Percentiles rank a stretch among this genome's conserved stretches.
Conservation (phyloP, 1,140 invertebrate genomes). For the Formica selysi region DNA sequence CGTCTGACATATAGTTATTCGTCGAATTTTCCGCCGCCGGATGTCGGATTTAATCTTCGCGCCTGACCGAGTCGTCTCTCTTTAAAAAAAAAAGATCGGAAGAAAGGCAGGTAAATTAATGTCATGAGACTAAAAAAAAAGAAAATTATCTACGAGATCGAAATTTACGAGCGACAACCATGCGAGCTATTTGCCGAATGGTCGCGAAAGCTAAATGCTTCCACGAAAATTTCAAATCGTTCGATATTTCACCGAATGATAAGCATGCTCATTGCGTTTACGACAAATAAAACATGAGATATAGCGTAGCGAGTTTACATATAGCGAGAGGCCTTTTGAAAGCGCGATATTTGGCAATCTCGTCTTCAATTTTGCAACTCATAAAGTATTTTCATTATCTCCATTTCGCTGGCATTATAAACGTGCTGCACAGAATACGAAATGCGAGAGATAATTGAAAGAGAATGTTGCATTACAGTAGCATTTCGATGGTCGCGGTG, state of each 20-base stretch:
- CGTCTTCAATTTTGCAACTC: constrained; percentile 9
- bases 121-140: neutral
- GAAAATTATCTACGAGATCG: neutral
- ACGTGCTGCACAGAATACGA: neutral
- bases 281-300: constrained; percentile 24
- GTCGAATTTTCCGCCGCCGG: neutral
- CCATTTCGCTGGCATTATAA: constrained; percentile 19
- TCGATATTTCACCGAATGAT: constrained; percentile 23
- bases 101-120: neutral
- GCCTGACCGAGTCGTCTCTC: neutral
- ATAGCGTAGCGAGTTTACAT: constrained; percentile 7
- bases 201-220: constrained; percentile 61
- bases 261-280: neutral
- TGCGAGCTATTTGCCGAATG: constrained; percentile 24
- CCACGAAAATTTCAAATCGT: constrained; percentile 54
- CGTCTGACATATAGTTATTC: constrained; percentile 38
- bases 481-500: neutral
- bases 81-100: neutral
- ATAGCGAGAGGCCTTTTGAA: neutral
- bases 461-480: constrained; percentile 3
- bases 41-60: constrained; percentile 42
- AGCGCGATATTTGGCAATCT: constrained; percentile 3
- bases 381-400: constrained; percentile 36
- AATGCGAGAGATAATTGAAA: constrained; percentile 24
- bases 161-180: constrained; percentile 35